phyloP scores from a whole-genome alignment of 2,888 invertebrate species.

The Geotrupes spiniger region DNA sequence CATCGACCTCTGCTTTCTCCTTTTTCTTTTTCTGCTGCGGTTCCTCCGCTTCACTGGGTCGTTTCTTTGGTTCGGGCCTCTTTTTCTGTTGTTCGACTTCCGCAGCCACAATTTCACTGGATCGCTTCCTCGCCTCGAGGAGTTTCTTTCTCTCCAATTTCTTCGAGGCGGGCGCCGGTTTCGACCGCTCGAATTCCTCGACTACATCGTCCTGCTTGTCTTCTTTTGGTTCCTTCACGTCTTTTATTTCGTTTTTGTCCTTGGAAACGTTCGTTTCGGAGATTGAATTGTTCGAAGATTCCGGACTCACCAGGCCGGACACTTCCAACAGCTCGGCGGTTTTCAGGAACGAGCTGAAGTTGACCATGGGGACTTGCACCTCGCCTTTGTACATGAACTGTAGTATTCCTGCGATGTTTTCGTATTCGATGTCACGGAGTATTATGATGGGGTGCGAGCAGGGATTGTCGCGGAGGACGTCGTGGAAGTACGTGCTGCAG shows the following conservation, averaged over 20 bases:
- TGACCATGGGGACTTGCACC: slow-evolving; percentile 64
- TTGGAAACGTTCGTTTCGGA: too few species aligned
- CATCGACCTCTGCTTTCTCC: slow-evolving; percentile 6
- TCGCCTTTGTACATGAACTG: slow-evolving; percentile 70
- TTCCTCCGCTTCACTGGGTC: background rate
- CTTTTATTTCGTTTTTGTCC: too few species aligned
- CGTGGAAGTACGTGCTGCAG: slow-evolving; percentile 73
- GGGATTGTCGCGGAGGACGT: slow-evolving; percentile 59
- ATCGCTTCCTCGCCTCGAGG: background rate
- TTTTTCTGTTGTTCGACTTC: background rate
- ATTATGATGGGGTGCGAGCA: slow-evolving; percentile 69
- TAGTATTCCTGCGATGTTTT: slow-evolving; percentile 62
- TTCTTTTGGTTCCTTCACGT: too few species aligned
- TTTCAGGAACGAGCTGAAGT: slow-evolving; percentile 61
- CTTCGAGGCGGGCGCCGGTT: slow-evolving; percentile 1
- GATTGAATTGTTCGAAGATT: too few species aligned
- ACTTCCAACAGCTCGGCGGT: slow-evolving; percentile 65
- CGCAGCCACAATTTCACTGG: background rate
- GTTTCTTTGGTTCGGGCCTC: background rate
- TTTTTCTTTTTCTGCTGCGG: slow-evolving; percentile 4
- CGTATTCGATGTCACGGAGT: slow-evolving; percentile 63
- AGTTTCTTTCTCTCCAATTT: slow-evolving; percentile 3
- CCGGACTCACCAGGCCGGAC: slow-evolving; percentile 54
- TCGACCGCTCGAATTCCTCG: background rate
- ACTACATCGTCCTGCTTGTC: too few species aligned